Evolutionary conservation across 2,113 vertebrate genomes (phyloP).

Genomic region (Cololabis saira): DNA sequence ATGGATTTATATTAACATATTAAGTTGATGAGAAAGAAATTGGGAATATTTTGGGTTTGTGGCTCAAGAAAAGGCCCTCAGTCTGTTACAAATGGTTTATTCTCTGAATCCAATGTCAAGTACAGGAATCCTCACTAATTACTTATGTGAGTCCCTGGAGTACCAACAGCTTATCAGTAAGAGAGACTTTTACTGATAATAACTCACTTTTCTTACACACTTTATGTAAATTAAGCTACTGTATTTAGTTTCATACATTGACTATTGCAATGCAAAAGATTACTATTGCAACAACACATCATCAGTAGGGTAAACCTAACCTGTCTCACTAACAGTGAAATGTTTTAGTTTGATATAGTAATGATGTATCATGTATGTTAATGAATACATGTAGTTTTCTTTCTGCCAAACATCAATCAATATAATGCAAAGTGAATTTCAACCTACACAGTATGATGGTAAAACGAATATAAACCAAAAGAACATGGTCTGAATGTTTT

Average conservation of each 20-base stretch:
- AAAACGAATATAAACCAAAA: not conserved
- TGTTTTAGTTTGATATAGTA: too few species aligned
- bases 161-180: constrained; percentile 20
- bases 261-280: too few species aligned
- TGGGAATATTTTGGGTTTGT: too few species aligned
- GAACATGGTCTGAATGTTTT: constrained; percentile 7
- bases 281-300: too few species aligned
- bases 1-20: too few species aligned
- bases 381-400: not conserved
- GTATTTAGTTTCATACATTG: too few species aligned
- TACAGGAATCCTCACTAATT: constrained; percentile 42
- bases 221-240: too few species aligned
- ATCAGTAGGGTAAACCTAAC: too few species aligned
- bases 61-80: constrained; percentile 13
- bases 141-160: constrained; percentile 10
- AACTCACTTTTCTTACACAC: constrained; percentile 14
- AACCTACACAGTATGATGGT: not conserved
- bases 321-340: too few species aligned
- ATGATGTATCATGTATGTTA: not conserved
- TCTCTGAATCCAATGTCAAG: constrained; percentile 16
- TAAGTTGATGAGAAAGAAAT: too few species aligned
- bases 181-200: constrained; percentile 7
- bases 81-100: constrained; percentile 11
- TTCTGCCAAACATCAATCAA: constrained; percentile 3
- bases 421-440: not conserved